Base-by-base conservation (phyloP, 2,797 vertebrate genomes). In the Hylomyscus alleni region DNA sequence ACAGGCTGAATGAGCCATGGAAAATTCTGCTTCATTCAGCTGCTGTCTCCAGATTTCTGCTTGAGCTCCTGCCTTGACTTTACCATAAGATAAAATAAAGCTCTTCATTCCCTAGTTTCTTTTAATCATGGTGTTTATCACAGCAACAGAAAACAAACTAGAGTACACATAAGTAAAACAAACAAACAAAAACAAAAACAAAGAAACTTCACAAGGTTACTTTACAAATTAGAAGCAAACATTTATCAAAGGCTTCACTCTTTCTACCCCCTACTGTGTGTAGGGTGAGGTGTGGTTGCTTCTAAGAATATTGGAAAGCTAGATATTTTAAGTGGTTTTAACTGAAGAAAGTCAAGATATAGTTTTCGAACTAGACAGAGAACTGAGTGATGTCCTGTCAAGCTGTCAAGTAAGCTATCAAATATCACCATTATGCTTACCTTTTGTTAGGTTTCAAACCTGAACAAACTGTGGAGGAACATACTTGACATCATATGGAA, bases 141-240 rank as follows among this genome's bases (percentile, higher is more conserved):
- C 7, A 26, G 4, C 12, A 44, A 44, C 56, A 62, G 15, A 44
- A 83, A 83, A 14, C 24, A 84, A 84, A 44, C 26, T 60, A 60
- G 80, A 8, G 2, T 40, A 60, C 7, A 82, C 0, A 62, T 62
- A 62, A 83, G 8, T 26, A 24, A 22, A 75, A 19, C 7, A 58
- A 58, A 24, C 1, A 22, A 60, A 7, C 19, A n/a, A 69, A 8
- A 69, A 24, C 7, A 22, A 62, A 3, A 62, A 26, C 8, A 82
- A 17, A 4, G 54, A 82, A 82, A 20, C 9, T 6, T 83, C 26
- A 83, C 6, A 44, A 44, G 29, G 12, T 20, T 73, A 9, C 26
- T 90, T 77, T 67, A 47, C 3, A 76, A 82, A 60, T 80, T 81
- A 78, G 47, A 96, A 83, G 56, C 58, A n/a, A 95, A 90, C 7